Conservation (phyloP, 2,113 vertebrate genomes). For the Poeciliopsis turrubarensis region DNA sequence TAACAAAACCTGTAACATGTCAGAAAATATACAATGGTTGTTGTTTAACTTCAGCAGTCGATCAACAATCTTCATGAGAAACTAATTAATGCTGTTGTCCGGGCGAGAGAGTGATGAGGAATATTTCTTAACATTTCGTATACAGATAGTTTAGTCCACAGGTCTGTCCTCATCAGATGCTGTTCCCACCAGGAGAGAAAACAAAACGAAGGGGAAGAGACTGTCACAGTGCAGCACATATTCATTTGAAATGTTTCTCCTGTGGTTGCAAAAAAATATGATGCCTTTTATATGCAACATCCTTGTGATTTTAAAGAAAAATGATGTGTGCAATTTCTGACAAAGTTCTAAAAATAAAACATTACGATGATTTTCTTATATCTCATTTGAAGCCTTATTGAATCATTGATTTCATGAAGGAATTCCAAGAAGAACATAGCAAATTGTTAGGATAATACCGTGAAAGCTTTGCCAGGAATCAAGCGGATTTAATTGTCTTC, state of each 20-base stretch:
- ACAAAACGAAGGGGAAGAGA: not conserved
- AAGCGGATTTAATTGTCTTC: conserved; percentile 58
- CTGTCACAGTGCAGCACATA: conserved; percentile 49
- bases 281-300: conserved; percentile 54
- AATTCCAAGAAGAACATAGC: conserved; percentile 28
- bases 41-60: conserved; percentile 55
- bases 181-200: conserved; percentile 36
- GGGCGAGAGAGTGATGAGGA: conserved; percentile 48
- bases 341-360: conserved; percentile 62
- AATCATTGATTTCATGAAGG: conserved; percentile 14
- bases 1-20: conserved; percentile 60
- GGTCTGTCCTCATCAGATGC: conserved; percentile 20
- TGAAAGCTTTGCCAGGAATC: conserved; percentile 53
- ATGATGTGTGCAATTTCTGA: conserved; percentile 56
- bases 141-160: conserved; percentile 25
- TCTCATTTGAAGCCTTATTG: conserved; percentile 34
- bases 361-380: not conserved
- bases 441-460: conserved; percentile 53
- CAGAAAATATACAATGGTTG: conserved; percentile 56
- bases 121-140: conserved; percentile 43
- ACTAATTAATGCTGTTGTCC: conserved; percentile 62
- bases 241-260: conserved; percentile 42
- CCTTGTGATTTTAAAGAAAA: conserved; percentile 45
- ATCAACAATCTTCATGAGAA: conserved; percentile 37
- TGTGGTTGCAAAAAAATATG: conserved; percentile 46